Conservation (phyloP, 2,888 invertebrate species). For the Trichopria drosophilae region DNA sequence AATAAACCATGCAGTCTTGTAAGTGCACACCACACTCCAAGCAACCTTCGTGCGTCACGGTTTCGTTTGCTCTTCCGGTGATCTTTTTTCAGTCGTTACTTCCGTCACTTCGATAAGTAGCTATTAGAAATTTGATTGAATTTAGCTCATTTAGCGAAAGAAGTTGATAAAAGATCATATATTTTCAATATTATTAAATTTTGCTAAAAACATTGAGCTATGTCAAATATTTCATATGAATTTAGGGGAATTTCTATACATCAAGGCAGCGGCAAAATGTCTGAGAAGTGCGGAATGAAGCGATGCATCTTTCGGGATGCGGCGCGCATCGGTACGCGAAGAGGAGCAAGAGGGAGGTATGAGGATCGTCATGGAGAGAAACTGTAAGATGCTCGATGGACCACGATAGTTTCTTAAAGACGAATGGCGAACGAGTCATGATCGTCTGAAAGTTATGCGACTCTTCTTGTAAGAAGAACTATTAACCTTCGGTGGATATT, state of each 20-base stretch:
- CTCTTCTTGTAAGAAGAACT: constrained; percentile 43
- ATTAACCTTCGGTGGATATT: constrained; percentile 38
- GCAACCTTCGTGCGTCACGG: too few relatives aligned
- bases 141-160: too few relatives aligned
- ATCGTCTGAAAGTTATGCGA: constrained; percentile 51
- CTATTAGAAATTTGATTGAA: too few relatives aligned
- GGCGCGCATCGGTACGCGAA: constrained; percentile 16
- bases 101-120: constrained; percentile 24
- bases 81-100: too few relatives aligned
- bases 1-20: constrained; percentile 41
- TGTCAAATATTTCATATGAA: too few relatives aligned
- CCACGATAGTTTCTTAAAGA: constrained; percentile 45
- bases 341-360: constrained; percentile 10
- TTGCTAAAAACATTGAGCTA: too few relatives aligned
- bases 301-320: constrained; percentile 47
- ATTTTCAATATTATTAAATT: too few relatives aligned
- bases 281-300: constrained; percentile 51
- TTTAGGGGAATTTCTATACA: too few relatives aligned
- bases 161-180: too few relatives aligned
- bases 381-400: constrained; percentile 22
- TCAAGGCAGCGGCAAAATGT: too few relatives aligned
- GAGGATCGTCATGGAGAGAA: constrained; percentile 24
- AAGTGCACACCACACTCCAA: constrained; percentile 32
- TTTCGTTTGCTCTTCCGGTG: too few relatives aligned
- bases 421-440: constrained; percentile 43